Base-by-base conservation (phyloP, 2,888 invertebrate species). In the Eupelmus urozonus region DNA sequence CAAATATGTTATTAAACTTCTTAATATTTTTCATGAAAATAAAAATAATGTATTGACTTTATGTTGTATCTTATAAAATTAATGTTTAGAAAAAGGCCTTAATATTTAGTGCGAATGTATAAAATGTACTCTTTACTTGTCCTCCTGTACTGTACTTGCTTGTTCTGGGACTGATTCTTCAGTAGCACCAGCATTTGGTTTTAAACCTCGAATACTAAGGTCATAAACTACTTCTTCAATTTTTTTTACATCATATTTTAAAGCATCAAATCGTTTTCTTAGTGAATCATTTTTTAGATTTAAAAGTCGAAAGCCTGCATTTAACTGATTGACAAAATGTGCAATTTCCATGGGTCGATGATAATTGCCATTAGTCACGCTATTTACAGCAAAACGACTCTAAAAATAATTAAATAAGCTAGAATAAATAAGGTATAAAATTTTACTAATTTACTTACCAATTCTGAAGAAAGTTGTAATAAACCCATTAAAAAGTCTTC, bases 161-260 rank as follows among this genome's bases (percentile, higher is more conserved):
- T n/a, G n/a, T n/a, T n/a, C n/a, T n/a, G n/a, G n/a, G n/a, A n/a
- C n/a, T 70, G 70, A 1, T 49, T 66, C 57, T 59, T 45, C 11
- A 7, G n/a, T 16, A 40, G n/a, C 25, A 60, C 13, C 2, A 18
- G 49, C 40, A 63, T 45, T 59, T 59, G 92, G 91, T 85, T 92
- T 91, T 7, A 96, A 90, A 0, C 96, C 96, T 27, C 97, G 91
- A 82, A 97, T 95, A 80, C 95, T 95, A 53, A 97, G 92, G 86
- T 97, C 97, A 85, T 97, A 97, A 0, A 96, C 96, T 0, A 97
- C 95, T 88, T 97, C 96, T 87, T 98, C 98, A 18, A 97, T 96
- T 89, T 97, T 98, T 90, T 97, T 97, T 25, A 97, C 94, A 86
- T 97, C 97, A 86, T 98, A 98, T 82, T 97, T 96, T 1, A 98